Evolutionary conservation across 2,113 vertebrate genomes (phyloP), one percentile per base, ranked within the genome.

Genomic region (Dendropsophus ebraccatus): DNA sequence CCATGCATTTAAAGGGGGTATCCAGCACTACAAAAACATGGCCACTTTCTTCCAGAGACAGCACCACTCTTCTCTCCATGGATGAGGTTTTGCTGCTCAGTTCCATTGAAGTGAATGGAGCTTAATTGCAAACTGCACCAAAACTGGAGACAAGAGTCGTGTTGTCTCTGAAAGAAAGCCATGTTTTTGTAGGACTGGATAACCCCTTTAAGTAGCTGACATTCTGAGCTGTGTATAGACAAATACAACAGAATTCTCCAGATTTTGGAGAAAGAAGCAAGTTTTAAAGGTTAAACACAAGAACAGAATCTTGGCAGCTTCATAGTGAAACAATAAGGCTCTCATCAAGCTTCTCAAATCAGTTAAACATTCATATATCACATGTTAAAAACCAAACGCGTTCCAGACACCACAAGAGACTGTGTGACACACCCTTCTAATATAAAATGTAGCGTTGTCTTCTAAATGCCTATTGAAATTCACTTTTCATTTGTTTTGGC

Each of bases 401-500:
- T 85, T 78, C 73, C 74, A 67, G 37, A 69, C 47, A 78, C 73
- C 58, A 12, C 83, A 52, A 85, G 28, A 65, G 75, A 65, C 73
- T 85, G 30, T 67, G 74, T 70, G 45, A 79, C 60, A 79, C 45
- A 84, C 72, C 72, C 52, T 37, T 76, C 7, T 72, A 74, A 84
- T 69, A 84, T 75, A 84, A 23, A 73, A 70, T 54, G 9, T 54
- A 70, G 65, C 70, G 17, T 72, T 56, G 52, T 58, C 82, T n/a
- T 89, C 84, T 73, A 82, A 89, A 88, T 78, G 88, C 67, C 72
- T 88, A 58, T 87, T 90, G 78, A 87, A 50, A 90, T 90, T 74
- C 50, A 89, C 89, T 90, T 88, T 78, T 87, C 79, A 78, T 84
- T 37, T 67, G 75, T 91, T 89, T 81, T 91, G 88, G 88, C 82